Evolutionary conservation across 2,888 invertebrate species (phyloP).

Genomic region (Leucozona laternaria): DNA sequence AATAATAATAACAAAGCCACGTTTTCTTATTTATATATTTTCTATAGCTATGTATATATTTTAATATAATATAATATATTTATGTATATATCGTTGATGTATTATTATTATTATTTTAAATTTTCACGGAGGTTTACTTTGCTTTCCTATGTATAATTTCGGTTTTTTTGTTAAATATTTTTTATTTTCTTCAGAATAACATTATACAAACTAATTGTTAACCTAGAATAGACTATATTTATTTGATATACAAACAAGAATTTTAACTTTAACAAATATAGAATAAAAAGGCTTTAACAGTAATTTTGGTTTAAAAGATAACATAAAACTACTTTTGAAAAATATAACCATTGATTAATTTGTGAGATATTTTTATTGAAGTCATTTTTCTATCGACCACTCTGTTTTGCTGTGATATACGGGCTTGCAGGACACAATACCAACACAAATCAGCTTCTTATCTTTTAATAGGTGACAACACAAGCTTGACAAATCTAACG

Average conservation of each 20-base stretch:
- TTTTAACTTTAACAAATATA: slow-evolving; percentile 61
- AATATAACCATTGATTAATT: slow-evolving; percentile 20
- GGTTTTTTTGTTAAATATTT: slow-evolving; percentile 38
- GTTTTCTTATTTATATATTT: slow-evolving; percentile 33
- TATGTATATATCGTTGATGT: slow-evolving; percentile 62
- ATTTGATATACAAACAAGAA: slow-evolving; percentile 60
- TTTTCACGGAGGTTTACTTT: slow-evolving; percentile 61
- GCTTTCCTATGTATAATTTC: slow-evolving; percentile 37
- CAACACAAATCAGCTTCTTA: neutral
- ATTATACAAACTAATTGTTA: slow-evolving; percentile 43
- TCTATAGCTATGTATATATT: slow-evolving; percentile 8
- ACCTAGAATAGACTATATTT: slow-evolving; percentile 46
- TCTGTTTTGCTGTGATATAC: slow-evolving; percentile 1
- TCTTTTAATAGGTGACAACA: neutral
- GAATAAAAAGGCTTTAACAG: slow-evolving; percentile 64
- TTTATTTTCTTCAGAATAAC: slow-evolving; percentile 49
- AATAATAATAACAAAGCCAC: slow-evolving; percentile 47
- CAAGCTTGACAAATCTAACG: slow-evolving; percentile 22
- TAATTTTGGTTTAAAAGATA: slow-evolving; percentile 70
- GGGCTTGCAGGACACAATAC: neutral
- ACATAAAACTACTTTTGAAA: slow-evolving; percentile 24
- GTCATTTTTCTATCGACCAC: slow-evolving; percentile 1
- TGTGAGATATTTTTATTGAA: slow-evolving; percentile 28
- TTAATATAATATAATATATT: slow-evolving; percentile 30
- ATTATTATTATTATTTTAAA: slow-evolving; percentile 22